phyloP scores from a whole-genome alignment of 2,888 invertebrate genomes.

The Lagria hirta region DNA sequence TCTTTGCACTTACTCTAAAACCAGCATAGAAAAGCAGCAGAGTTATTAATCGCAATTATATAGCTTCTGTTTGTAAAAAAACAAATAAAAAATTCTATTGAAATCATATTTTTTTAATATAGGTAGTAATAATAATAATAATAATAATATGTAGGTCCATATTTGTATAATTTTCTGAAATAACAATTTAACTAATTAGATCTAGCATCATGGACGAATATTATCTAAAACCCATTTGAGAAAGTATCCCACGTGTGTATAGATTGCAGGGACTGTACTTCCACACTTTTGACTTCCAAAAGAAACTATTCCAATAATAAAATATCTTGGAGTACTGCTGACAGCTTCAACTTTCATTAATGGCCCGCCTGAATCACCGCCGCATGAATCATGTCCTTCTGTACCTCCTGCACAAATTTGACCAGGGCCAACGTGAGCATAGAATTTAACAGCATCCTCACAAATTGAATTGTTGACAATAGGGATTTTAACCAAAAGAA shows the following conservation, averaged over 20 bases:
- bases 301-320: constrained; percentile 63
- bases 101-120: no score
- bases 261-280: constrained; percentile 60
- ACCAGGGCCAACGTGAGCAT: constrained; percentile 1
- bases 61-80: no score
- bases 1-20: no score
- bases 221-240: constrained; percentile 63
- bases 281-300: constrained; percentile 61
- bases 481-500: constrained; percentile 47
- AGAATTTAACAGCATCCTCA: constrained; percentile 10
- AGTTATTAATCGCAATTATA: no score
- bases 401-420: constrained; percentile 55
- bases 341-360: constrained; percentile 54
- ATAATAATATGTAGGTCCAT: no score
- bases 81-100: no score
- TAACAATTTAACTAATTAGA: no score
- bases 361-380: constrained; percentile 67
- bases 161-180: no score
- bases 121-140: no score
- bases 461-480: constrained; percentile 40
- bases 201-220: constrained; percentile 32
- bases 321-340: constrained; percentile 57
- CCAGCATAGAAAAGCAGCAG: no score
- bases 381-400: constrained; percentile 61
- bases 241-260: constrained; percentile 60